phyloP scores from a whole-genome alignment of 2,113 vertebrate genomes.

The Pelmatolapia mariae region DNA sequence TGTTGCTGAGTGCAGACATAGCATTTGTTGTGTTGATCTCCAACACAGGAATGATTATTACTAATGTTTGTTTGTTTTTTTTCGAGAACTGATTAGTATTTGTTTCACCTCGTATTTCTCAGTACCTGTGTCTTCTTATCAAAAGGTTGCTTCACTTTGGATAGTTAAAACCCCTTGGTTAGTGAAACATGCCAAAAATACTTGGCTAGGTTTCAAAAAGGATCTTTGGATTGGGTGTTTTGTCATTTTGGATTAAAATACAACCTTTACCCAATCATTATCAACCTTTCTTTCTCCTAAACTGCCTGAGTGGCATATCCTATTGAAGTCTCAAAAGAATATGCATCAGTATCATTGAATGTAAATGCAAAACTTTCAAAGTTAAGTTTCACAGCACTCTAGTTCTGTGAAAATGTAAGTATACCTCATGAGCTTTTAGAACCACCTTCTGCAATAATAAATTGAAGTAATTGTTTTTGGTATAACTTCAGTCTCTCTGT shows the following conservation, averaged over 20 bases:
- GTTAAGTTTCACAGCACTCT: not conserved
- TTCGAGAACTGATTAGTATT: not conserved
- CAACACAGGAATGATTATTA: not conserved
- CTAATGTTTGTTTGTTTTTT: not conserved
- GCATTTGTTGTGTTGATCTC: not conserved
- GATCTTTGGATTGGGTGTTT: not conserved
- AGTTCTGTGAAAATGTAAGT: not conserved
- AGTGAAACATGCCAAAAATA: not conserved
- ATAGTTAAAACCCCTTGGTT: not conserved
- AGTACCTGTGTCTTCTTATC: not conserved
- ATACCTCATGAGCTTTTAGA: not conserved
- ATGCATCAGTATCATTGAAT: not conserved
- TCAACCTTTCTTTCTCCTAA: not conserved
- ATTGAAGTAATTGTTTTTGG: not conserved
- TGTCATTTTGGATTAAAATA: not conserved
- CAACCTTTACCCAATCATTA: not conserved
- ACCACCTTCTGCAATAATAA: not conserved
- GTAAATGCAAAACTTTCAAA: not conserved
- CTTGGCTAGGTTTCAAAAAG: not conserved
- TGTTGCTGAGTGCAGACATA: not conserved
- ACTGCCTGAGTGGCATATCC: not conserved
- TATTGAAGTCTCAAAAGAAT: not conserved
- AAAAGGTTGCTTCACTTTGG: not conserved
- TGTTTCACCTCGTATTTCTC: not conserved
- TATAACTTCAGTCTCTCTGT: not conserved